Percentiles rank a stretch among this genome's conserved stretches.
These are phyloP conservation scores for Hypolimnas misippus DNA, from an alignment of 2,888 invertebrate species.

Conservation along the genomic window DNA sequence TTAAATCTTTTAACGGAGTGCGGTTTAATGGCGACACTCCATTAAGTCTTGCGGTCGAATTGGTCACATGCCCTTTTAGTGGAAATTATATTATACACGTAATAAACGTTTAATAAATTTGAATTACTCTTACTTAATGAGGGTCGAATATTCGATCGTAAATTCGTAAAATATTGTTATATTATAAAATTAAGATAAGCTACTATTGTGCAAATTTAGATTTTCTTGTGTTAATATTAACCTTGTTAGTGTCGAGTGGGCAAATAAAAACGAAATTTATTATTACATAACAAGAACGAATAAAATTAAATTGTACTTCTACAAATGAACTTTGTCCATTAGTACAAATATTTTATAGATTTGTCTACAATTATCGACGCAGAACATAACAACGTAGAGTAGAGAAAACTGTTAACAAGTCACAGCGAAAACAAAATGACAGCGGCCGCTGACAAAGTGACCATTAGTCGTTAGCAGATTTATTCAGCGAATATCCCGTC, in stretches of 20 bases:
- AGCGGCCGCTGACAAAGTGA: conserved; percentile 32
- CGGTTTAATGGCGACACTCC: conserved; percentile 48
- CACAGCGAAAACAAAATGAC: conserved; percentile 28
- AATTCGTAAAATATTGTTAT: conserved; percentile 9
- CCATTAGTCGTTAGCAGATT: conserved; percentile 38
- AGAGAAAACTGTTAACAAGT: conserved; percentile 19
- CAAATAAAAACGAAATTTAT: too few species aligned
- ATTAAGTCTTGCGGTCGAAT: conserved; percentile 45
- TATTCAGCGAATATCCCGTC: conserved; percentile 42
- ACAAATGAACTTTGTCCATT: too few species aligned
- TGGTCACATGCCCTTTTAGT: conserved; percentile 40
- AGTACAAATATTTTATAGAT: too few species aligned
- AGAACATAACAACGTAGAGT: background rate
- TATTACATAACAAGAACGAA: too few species aligned
- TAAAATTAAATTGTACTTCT: too few species aligned
- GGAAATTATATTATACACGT: conserved; percentile 30
- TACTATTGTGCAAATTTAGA: conserved; percentile 7
- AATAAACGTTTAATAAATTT: conserved; percentile 22
- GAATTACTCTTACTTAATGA: conserved; percentile 8
- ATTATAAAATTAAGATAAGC: conserved; percentile 10
- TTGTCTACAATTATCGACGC: too few species aligned
- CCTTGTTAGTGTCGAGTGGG: background rate
- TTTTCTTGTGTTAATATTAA: conserved; percentile 12
- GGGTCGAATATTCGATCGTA: conserved; percentile 1
- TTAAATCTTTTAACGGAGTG: conserved; percentile 63